Evolutionary conservation across 2,888 invertebrate species (phyloP).

Genomic region (Leptarthrus brevirostris): DNA sequence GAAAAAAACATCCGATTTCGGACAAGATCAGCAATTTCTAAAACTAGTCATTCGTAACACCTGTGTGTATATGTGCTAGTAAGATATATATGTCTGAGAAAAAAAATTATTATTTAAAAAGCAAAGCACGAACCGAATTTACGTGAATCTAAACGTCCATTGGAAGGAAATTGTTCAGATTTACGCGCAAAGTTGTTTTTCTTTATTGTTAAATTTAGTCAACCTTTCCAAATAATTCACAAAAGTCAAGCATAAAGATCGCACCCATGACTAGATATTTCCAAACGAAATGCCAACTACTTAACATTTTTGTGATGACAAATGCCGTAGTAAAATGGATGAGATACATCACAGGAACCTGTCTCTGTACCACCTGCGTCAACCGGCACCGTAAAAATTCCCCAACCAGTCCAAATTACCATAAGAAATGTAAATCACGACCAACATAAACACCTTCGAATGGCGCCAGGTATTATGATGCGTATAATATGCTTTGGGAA

Average conservation of each 20-base stretch:
- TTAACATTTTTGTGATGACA: slow-evolving; percentile 7
- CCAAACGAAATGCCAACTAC: slow-evolving; percentile 1
- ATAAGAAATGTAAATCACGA: slow-evolving; percentile 43
- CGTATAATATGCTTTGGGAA: slow-evolving; percentile 39
- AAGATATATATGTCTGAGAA: too few species aligned
- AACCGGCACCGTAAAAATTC: slow-evolving; percentile 50
- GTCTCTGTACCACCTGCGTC: slow-evolving; percentile 51
- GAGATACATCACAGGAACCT: slow-evolving; percentile 38
- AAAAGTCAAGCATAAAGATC: slow-evolving; percentile 20
- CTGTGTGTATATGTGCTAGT: too few species aligned
- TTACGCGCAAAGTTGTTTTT: too few species aligned
- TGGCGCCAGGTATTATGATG: slow-evolving; percentile 49
- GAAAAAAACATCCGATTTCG: too few species aligned
- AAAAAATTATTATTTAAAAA: too few species aligned
- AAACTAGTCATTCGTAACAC: too few species aligned
- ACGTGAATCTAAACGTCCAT: too few species aligned
- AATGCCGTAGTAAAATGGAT: slow-evolving; percentile 26
- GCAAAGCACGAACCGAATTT: too few species aligned
- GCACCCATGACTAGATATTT: slow-evolving; percentile 16
- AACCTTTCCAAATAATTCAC: slow-evolving; percentile 26
- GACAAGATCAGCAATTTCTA: too few species aligned
- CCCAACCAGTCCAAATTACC: slow-evolving; percentile 36
- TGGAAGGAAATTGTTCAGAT: too few species aligned
- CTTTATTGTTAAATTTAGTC: too few species aligned
- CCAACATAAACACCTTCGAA: slow-evolving; percentile 42